Base-by-base conservation (phyloP, 2,888 invertebrate genomes). In the Lampropteryx suffumata region DNA sequence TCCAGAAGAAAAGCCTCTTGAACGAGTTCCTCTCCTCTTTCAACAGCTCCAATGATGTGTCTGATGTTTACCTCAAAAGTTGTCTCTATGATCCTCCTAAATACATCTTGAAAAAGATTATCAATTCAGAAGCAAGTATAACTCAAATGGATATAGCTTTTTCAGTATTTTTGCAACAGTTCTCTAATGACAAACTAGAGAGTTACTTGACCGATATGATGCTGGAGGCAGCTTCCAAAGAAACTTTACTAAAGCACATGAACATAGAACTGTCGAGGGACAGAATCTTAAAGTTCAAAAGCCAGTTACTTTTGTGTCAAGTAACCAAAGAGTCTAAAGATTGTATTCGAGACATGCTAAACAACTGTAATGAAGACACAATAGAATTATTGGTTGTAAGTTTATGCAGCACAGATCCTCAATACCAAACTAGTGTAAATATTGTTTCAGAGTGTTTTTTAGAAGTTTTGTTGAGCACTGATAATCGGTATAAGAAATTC, bases 211-310 rank as follows among this genome's bases (percentile, higher is more conserved):
- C 82, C 7, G 80, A 84, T 32, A 58, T 88, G 1, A 81, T 90
- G 71, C 34, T 85, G 27, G 86, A 88, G 65, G 68, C 79, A 1
- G 84, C 88, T 10, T 90, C 89, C 0, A 82, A 79, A 55, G 74
- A 84, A 13, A 82, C 79, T 2, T 66, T 89, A 33, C 50, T 85
- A 2, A 71, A 61, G 44, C 74, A 80, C 45, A 52, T 87, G 36
- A 17, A 64, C 1, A 58, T 44, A 10, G 71, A 82, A 44, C 57
- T 88, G 44, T 59, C 82, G 0, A 73, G 66, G 55, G 73, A 80
- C 6, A 67, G 67, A 35, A 51, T 86, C 30, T 12, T 82, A 2
- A 59, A 72, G 11, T 80, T 88, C 8, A 84, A 85, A 71, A 79
- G 76, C 57, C 62, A 71, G 48, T 55, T 84, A 27, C 59, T 88